Evolutionary conservation across 1,140 invertebrate genomes (phyloP).

Genomic region (Temnothorax nylanderi): DNA sequence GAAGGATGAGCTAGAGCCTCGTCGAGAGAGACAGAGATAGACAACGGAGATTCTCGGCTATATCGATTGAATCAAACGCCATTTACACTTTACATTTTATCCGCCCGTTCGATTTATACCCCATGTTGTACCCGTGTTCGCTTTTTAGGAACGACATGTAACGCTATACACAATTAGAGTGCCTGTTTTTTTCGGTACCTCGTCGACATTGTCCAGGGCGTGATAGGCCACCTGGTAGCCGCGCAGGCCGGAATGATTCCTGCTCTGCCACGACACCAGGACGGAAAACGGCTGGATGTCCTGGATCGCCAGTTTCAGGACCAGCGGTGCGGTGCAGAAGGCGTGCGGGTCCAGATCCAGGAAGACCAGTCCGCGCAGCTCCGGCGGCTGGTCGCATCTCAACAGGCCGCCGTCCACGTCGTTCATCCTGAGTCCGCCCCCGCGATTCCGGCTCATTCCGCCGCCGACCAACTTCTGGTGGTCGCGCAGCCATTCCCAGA

Average conservation of each 20-base stretch:
- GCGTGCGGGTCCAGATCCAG: constrained; percentile 91
- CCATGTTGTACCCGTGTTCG: constrained; percentile 17
- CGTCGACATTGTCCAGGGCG: constrained; percentile 88
- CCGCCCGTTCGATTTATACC: constrained; percentile 20
- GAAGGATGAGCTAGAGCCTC: constrained; percentile 34
- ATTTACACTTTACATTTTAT: constrained; percentile 20
- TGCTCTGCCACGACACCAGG: constrained; percentile 94
- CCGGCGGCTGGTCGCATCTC: constrained; percentile 92
- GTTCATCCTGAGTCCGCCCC: constrained; percentile 78
- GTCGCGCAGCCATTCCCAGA: constrained; percentile 96
- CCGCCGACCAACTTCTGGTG: constrained; percentile 91
- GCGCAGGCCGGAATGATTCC: constrained; percentile 93
- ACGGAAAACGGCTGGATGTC: constrained; percentile 96
- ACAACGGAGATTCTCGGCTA: constrained; percentile 3
- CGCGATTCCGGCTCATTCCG: constrained; percentile 82
- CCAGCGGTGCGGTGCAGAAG: constrained; percentile 93
- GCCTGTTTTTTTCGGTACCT: constrained; percentile 76
- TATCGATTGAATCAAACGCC: constrained; percentile 54
- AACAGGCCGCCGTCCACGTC: constrained; percentile 84
- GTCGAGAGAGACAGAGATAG: constrained; percentile 3
- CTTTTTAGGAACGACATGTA: not conserved
- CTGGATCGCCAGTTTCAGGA: constrained; percentile 93
- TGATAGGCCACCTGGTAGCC: constrained; percentile 95
- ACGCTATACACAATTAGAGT: constrained; percentile 2
- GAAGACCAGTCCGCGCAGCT: constrained; percentile 91